A percentile compares a stretch with the other conserved stretches of the same genome.
phyloP scores from a whole-genome alignment of 2,797 vertebrate species.

The Lutjanus campechanus region DNA sequence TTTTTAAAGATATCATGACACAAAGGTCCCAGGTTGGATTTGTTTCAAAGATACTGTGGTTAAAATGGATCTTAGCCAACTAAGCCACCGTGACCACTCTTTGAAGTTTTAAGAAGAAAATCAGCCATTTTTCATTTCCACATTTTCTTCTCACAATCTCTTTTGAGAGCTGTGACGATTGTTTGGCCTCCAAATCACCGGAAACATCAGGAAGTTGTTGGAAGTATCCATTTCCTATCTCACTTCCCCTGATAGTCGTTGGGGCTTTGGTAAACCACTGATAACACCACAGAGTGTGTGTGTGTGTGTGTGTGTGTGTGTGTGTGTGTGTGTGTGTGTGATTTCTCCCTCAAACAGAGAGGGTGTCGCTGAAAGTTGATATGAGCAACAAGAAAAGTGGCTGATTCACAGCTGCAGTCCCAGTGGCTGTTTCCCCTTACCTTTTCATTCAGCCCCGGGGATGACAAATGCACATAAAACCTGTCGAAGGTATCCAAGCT shows the following conservation, averaged over 20 bases:
- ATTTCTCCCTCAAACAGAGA: conserved; percentile 56
- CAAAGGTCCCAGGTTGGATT: conserved; percentile 22
- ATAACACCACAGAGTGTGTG: conserved; percentile 45
- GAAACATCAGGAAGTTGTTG: conserved; percentile 92
- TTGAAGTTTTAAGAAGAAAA: conserved; percentile 39
- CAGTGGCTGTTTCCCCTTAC: conserved; percentile 43
- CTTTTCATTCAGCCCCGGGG: conserved; percentile 50
- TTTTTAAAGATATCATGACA: not conserved
- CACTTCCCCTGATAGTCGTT: conserved; percentile 75
- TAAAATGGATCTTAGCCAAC: conserved; percentile 23
- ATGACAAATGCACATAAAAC: conserved; percentile 71
- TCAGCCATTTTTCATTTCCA: conserved; percentile 27
- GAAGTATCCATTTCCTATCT: conserved; percentile 89
- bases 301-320: conserved; percentile 33
- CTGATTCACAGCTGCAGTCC: conserved; percentile 51
- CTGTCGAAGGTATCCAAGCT: conserved; percentile 55
- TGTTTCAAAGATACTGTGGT: conserved; percentile 30
- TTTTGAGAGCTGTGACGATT: conserved; percentile 66
- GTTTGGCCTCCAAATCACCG: conserved; percentile 69
- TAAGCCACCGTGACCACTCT: conserved; percentile 32
- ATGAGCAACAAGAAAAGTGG: conserved; percentile 30
- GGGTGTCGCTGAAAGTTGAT: conserved; percentile 66
- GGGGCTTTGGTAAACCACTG: conserved; percentile 74
- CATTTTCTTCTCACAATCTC: conserved; percentile 43
- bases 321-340: conserved; percentile 36